Evolutionary conservation across 1,140 invertebrate species (phyloP).

Genomic region (Drosophila ogumai): DNA sequence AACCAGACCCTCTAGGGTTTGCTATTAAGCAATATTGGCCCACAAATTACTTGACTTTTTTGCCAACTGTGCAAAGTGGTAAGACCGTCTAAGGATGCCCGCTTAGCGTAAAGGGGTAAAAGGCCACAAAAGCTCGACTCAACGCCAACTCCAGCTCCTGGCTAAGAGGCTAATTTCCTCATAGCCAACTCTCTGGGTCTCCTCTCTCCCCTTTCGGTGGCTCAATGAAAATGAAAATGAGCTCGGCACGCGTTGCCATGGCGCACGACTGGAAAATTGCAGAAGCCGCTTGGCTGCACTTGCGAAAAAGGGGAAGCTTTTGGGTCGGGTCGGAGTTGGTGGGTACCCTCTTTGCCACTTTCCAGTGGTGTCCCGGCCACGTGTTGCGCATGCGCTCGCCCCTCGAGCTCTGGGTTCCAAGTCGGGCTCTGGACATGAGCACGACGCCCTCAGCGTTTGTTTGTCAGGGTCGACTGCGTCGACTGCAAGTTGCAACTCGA

Average conservation of each 20-base stretch:
- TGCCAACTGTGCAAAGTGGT: slow-evolving; percentile 9
- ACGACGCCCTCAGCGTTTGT: slow-evolving; percentile 77
- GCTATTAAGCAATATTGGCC: slow-evolving; percentile 10
- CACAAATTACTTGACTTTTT: not conserved
- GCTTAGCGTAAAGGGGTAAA: slow-evolving; percentile 11
- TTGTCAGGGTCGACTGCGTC: slow-evolving; percentile 80
- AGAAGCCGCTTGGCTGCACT: slow-evolving; percentile 71
- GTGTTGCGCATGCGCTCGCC: slow-evolving; percentile 78
- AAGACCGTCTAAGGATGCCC: slow-evolving; percentile 1
- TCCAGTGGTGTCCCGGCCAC: slow-evolving; percentile 62
- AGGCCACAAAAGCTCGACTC: slow-evolving; percentile 26
- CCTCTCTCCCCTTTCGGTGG: not conserved
- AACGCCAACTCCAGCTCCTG: slow-evolving; percentile 13
- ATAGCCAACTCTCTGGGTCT: slow-evolving; percentile 7
- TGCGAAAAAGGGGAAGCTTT: slow-evolving; percentile 33
- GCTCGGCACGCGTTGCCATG: slow-evolving; percentile 74
- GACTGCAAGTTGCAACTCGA: slow-evolving; percentile 49
- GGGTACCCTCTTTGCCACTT: slow-evolving; percentile 37
- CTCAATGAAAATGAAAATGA: slow-evolving; percentile 80
- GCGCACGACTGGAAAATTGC: slow-evolving; percentile 81
- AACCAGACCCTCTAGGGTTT: not conserved
- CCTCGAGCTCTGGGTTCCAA: slow-evolving; percentile 31
- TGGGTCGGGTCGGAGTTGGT: slow-evolving; percentile 10
- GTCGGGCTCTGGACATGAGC: slow-evolving; percentile 64
- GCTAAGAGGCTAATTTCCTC: slow-evolving; percentile 48